These are phyloP conservation scores for Arenaria interpres DNA, from an alignment of 2,113 vertebrate genomes.

Conservation along the genomic window DNA sequence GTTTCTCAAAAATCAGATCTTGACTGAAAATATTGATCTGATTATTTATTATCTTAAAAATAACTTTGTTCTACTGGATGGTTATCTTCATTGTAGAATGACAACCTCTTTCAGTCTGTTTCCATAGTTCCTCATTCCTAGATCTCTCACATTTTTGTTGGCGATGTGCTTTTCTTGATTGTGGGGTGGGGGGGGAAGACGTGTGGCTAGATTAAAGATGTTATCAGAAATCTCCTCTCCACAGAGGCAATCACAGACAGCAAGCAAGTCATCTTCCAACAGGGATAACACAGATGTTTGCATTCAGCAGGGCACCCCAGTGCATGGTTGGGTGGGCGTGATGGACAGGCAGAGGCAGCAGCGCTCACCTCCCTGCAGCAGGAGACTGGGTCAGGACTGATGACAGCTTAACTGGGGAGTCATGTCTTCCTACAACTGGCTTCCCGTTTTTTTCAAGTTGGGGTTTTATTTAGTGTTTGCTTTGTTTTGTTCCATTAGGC, in stretches of 20 bases:
- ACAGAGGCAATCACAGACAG: not conserved
- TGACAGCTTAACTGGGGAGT: not conserved
- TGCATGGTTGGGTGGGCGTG: not conserved
- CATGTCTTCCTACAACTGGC: accelerated
- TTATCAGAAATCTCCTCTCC: not conserved
- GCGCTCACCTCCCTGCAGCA: accelerated
- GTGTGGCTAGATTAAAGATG: not conserved
- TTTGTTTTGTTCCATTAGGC: not conserved
- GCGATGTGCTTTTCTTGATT: not conserved
- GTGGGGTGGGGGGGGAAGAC: not conserved
- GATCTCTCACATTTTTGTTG: not conserved
- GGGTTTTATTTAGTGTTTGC: not conserved
- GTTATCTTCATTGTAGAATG: not conserved
- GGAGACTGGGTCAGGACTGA: not conserved
- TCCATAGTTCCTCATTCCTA: not conserved
- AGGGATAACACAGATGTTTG: not conserved
- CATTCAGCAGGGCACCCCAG: not conserved
- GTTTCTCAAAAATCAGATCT: not conserved
- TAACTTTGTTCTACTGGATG: not conserved
- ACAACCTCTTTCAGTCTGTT: not conserved
- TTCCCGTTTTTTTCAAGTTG: not conserved
- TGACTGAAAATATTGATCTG: not conserved
- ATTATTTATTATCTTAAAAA: not conserved
- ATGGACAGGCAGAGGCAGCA: not conserved
- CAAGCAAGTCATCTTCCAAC: not conserved